phyloP scores from a whole-genome alignment of 2,888 invertebrate genomes.

The Microctonus aethiopoides region DNA sequence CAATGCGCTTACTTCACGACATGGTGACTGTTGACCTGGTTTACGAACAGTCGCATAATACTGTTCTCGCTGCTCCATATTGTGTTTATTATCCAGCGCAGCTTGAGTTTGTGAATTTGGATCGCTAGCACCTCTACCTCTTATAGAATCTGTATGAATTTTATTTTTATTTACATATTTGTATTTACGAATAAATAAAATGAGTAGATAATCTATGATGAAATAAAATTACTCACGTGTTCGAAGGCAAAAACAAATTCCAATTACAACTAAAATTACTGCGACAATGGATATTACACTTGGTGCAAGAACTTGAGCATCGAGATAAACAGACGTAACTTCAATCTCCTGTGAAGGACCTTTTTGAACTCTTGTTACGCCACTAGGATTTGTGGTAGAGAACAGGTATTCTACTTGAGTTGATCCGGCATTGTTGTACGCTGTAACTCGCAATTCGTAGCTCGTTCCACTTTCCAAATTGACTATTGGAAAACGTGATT shows the following conservation, averaged over 20 bases:
- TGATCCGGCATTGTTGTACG: slow-evolving; percentile 75
- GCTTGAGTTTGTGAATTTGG: slow-evolving; percentile 58
- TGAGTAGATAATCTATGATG: too few species aligned
- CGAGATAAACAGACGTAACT: slow-evolving; percentile 64
- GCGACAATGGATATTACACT: slow-evolving; percentile 69
- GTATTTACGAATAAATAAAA: too few species aligned
- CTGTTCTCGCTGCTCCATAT: slow-evolving; percentile 66
- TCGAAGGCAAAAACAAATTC: slow-evolving; percentile 70
- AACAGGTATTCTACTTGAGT: slow-evolving; percentile 72
- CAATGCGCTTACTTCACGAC: slow-evolving; percentile 68
- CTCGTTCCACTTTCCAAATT: slow-evolving; percentile 69
- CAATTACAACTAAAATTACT: slow-evolving; percentile 70
- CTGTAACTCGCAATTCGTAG: slow-evolving; percentile 71
- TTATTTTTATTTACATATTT: not conserved
- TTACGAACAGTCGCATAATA: slow-evolving; percentile 65
- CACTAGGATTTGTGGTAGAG: slow-evolving; percentile 70
- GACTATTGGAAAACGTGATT: slow-evolving; percentile 67
- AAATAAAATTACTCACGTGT: slow-evolving; percentile 65
- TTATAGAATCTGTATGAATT: slow-evolving; percentile 49
- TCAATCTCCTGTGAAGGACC: slow-evolving; percentile 54
- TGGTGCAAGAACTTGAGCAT: slow-evolving; percentile 69
- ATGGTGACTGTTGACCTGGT: slow-evolving; percentile 64
- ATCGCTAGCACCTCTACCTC: slow-evolving; percentile 57
- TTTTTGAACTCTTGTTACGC: slow-evolving; percentile 65
- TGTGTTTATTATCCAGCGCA: slow-evolving; percentile 66